phyloP scores from a whole-genome alignment of 2,888 invertebrate species.

The Epistrophella euchroma region DNA sequence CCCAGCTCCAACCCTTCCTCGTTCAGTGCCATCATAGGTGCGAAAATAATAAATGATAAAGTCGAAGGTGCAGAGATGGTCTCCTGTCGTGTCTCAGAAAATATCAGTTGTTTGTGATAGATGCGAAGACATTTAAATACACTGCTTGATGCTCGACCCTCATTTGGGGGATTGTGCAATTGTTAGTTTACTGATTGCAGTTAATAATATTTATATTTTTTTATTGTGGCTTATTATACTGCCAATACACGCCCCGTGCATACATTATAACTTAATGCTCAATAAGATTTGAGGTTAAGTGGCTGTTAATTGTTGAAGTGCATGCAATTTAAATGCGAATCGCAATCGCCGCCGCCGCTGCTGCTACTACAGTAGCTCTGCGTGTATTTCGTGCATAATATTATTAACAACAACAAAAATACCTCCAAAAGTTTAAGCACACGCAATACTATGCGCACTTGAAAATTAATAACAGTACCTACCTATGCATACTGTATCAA shows the following conservation, averaged over 20 bases:
- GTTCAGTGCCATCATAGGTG: conserved; percentile 22
- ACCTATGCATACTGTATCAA: no score
- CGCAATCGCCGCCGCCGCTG: neutral
- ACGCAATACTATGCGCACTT: conserved; percentile 39
- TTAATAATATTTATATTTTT: conserved; percentile 73
- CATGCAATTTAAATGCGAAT: conserved; percentile 78
- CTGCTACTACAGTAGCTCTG: conserved; percentile 23
- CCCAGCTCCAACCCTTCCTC: neutral
- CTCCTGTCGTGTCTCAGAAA: conserved; percentile 50
- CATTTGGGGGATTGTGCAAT: conserved; percentile 48
- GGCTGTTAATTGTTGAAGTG: conserved; percentile 80
- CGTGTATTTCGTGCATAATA: conserved; percentile 47
- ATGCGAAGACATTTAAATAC: conserved; percentile 60
- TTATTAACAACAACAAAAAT: conserved; percentile 19
- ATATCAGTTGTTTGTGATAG: conserved; percentile 46
- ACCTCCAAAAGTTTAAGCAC: conserved; percentile 32
- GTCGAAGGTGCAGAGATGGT: conserved; percentile 60
- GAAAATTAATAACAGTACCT: no score
- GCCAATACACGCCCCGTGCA: conserved; percentile 62
- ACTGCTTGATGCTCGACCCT: conserved; percentile 12
- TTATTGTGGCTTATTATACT: conserved; percentile 62
- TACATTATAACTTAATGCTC: conserved; percentile 68
- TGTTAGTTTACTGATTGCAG: conserved; percentile 62
- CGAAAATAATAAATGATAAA: conserved; percentile 63
- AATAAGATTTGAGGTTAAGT: conserved; percentile 77